Base-by-base conservation (phyloP, 2,113 vertebrate genomes). In the Macheiramphus alcinus region DNA sequence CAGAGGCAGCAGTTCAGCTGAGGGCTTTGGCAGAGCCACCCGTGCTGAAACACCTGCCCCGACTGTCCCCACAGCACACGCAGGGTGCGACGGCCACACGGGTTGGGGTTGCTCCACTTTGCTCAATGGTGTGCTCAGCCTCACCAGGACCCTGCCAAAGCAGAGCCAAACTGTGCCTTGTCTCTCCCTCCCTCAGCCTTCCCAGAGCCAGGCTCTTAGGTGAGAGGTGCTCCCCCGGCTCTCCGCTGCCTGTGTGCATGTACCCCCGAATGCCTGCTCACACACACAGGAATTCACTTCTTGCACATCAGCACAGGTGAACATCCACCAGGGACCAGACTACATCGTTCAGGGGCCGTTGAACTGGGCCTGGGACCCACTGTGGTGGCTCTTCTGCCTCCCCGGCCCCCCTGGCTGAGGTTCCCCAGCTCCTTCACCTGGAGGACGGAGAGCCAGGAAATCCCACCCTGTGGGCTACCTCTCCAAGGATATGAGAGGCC, bases 21-120 rank as follows among this genome's bases (percentile, higher is more conserved):
- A 38, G 63, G 74, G 43, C 63, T 56, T 62, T 9, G 88, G 31
- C 25, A 27, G 61, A 29, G 40, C 55, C 80, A 32, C 4, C 43
- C 32, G 61, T 55, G 80, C 48, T 18, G 43, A 19, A 71, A 43
- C 26, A 6, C 27, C 75, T 36, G 42, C 34, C 55, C 22, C 2
- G 3, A 2, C 56, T 11, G 23, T 40, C 48, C 55, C 18, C 22
- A 6, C 2, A 9, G 74, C 47, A 38, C 4, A 2, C 1, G 5
- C 12, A 16, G 26, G 25, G 22, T 23, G 7, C 5, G 11, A 19
- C 21, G 45, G 48, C 25, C 55, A 15, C 9, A 3, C 1, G 16
- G 21, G 9, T 20, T 40, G 21, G 48, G 15, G 3, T 5, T 58
- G 31, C 23, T 80, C 38, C 7, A 4, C 40, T 21, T 70, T 2